Conservation (phyloP, 2,888 invertebrate species). For the Sesia apiformis region DNA sequence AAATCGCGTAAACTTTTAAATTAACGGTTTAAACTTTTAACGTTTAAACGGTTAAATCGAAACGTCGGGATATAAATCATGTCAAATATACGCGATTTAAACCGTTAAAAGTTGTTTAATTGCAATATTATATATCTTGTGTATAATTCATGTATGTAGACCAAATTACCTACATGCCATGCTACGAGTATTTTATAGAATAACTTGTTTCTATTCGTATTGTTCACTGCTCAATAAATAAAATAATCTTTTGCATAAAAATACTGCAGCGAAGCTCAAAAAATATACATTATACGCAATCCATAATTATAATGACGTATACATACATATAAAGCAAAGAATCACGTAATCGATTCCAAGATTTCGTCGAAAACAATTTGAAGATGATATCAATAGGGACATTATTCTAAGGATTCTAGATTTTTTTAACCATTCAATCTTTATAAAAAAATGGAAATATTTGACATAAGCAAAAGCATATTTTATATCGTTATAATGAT, state of each 20-base stretch:
- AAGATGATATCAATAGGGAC: neutral
- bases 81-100: no score
- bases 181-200: constrained; percentile 23
- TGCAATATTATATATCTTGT: constrained; percentile 9
- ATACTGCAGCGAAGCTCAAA: neutral
- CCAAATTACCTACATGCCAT: constrained; percentile 37
- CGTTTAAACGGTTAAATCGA: no score
- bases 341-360: constrained; percentile 68
- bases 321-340: constrained; percentile 29
- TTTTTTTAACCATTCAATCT: neutral
- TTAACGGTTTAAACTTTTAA: no score
- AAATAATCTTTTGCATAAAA: neutral
- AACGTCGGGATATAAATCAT: no score
- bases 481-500: neutral
- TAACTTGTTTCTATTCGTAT: neutral
- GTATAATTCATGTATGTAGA: constrained; percentile 5
- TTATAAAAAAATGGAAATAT: neutral
- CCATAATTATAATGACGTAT: constrained; percentile 8
- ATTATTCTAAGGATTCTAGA: neutral
- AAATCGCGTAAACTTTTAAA: no score
- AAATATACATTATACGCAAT: neutral
- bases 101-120: no score
- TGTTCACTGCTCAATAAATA: no score
- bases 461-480: constrained; percentile 16
- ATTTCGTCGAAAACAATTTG: constrained; percentile 7